Evolutionary conservation across 2,113 vertebrate genomes (phyloP), one percentile per base, ranked within the genome.

Genomic region (Meleagris gallopavo): DNA sequence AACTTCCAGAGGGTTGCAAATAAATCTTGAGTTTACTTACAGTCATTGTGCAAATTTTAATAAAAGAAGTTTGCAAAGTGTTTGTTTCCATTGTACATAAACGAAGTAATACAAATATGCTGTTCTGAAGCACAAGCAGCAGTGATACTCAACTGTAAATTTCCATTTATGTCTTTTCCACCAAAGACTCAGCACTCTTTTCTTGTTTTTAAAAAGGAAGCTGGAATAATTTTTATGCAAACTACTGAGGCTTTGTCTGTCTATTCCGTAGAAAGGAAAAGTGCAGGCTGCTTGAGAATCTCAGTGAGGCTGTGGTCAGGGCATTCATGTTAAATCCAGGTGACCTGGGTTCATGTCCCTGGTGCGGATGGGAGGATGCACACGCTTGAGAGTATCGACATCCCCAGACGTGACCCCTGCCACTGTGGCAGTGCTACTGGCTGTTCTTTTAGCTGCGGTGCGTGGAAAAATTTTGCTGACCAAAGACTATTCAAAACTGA

Each of bases 121-220:
- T 50, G 43, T 30, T 78, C 11, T n/a, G n/a, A 58, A 88, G 38
- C 43, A 65, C 80, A 73, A 73, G 46, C 40, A 55, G 69, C 27
- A 73, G 11, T 54, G 3, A 5, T 29, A 19, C 29, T 43, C 4
- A 40, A 10, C 15, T 7, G 41, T 32, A 30, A 18, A 34, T 69
- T 67, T 38, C 11, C 10, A 6, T n/a, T 0, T 0, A 22, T 48
- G 34, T 30, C 38, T 69, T 64, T 4, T 5, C 41, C 3, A 3
- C 10, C 5, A 1, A 11, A 30, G 69, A 40, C 14, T 72, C 5
- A 0, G 13, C 0, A 0, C 50, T 81, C 20, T 30, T 67, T 57
- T 48, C 55, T 78, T 4, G 2, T 54, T 58, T 83, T 11, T 58
- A 54, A 15, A 15, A 52, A 70, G 61, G 62, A 40, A 45, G 13